Evolutionary conservation across 2,888 invertebrate species (phyloP).

Genomic region (Hydropsyche betteni): DNA sequence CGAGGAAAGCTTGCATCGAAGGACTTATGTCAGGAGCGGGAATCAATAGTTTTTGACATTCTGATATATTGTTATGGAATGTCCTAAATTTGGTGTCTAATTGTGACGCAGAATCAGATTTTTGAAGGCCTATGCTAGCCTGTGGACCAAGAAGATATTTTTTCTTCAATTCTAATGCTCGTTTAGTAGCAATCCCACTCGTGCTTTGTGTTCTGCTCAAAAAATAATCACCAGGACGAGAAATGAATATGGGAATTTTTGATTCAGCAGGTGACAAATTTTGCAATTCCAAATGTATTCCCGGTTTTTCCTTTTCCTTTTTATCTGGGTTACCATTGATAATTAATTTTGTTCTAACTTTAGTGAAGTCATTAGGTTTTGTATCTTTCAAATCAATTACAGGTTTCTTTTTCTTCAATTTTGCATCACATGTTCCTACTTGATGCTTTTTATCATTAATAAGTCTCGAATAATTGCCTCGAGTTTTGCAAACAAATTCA

Average conservation of each 20-base stretch:
- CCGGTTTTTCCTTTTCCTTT: slow-evolving; percentile 53
- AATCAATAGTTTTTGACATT: slow-evolving; percentile 86
- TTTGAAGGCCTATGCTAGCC: slow-evolving; percentile 75
- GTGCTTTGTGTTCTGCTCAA: slow-evolving; percentile 86
- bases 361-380: slow-evolving; percentile 60
- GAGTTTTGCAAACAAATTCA: slow-evolving; percentile 66
- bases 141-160: slow-evolving; percentile 82
- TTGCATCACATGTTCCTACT: neutral
- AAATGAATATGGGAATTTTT: slow-evolving; percentile 36
- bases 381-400: slow-evolving; percentile 32
- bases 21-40: slow-evolving; percentile 77
- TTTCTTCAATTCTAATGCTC: slow-evolving; percentile 86
- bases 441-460: neutral
- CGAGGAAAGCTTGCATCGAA: slow-evolving; percentile 75
- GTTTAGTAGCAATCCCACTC: slow-evolving; percentile 87
- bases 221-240: slow-evolving; percentile 73
- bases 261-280: slow-evolving; percentile 38
- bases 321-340: slow-evolving; percentile 39
- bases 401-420: slow-evolving; percentile 38
- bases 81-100: slow-evolving; percentile 86
- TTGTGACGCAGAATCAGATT: slow-evolving; percentile 84
- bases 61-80: slow-evolving; percentile 85
- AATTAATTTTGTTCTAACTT: slow-evolving; percentile 64
- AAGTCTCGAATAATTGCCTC: slow-evolving; percentile 56
- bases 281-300: slow-evolving; percentile 56